These are phyloP conservation scores for Channa maculata DNA, from an alignment of 2,113 vertebrate species.

Conservation along the genomic window DNA sequence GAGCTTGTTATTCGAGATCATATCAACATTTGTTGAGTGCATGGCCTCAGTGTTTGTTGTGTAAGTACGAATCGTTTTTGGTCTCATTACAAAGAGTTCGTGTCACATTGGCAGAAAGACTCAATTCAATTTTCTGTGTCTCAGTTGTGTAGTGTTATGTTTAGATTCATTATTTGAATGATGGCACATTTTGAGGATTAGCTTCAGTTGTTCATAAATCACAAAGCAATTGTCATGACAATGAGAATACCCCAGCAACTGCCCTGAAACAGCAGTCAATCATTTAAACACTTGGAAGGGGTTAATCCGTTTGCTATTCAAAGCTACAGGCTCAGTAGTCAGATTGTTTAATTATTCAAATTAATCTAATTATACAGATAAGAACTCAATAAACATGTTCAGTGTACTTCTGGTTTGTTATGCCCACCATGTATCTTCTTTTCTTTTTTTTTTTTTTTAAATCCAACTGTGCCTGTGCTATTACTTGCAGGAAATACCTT, in stretches of 20 bases:
- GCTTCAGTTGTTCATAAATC: slow-evolving; percentile 17
- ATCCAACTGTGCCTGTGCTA: background rate
- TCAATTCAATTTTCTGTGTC: no score
- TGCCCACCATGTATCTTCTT: background rate
- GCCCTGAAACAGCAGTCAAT: slow-evolving; percentile 31
- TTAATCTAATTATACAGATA: slow-evolving; percentile 62
- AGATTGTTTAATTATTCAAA: slow-evolving; percentile 62
- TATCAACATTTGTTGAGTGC: no score
- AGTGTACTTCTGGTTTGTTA: slow-evolving; percentile 22
- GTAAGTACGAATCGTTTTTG: no score
- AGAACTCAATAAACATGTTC: slow-evolving; percentile 48
- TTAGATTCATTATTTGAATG: no score
- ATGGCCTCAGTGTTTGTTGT: no score
- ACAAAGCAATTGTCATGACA: slow-evolving; percentile 21
- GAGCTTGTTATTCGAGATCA: no score
- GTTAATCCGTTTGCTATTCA: slow-evolving; percentile 45
- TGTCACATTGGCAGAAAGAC: no score
- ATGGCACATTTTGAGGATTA: background rate
- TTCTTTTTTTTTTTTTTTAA: background rate
- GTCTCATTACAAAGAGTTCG: no score
- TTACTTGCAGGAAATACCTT: slow-evolving; percentile 67
- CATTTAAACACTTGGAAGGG: slow-evolving; percentile 28
- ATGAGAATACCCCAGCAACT: slow-evolving; percentile 1
- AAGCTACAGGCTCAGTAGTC: slow-evolving; percentile 26
- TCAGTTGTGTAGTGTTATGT: no score